phyloP scores from a whole-genome alignment of 1,140 invertebrate species.

The Stegodyphus dumicola region DNA sequence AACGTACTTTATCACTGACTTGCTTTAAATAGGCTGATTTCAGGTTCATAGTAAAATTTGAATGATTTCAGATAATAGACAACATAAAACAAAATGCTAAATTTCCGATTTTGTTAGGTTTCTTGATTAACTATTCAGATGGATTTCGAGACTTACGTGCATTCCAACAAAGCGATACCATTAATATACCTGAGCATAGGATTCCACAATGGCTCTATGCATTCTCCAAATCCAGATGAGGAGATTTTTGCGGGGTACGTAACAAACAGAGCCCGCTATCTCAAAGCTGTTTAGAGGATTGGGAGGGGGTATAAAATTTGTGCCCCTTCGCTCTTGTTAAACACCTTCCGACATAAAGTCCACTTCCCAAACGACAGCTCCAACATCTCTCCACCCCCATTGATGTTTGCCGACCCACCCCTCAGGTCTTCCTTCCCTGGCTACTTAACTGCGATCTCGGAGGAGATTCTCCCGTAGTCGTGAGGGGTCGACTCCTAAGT shows the following conservation, averaged over 20 bases:
- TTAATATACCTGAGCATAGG: too few relatives aligned
- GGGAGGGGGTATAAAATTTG: neutral
- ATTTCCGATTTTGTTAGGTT: too few relatives aligned
- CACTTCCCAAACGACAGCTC: slow-evolving; percentile 58
- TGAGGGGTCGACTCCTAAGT: slow-evolving; percentile 5
- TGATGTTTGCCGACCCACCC: slow-evolving; percentile 49
- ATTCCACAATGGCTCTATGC: too few relatives aligned
- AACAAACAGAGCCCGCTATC: neutral
- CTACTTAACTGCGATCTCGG: slow-evolving; percentile 57
- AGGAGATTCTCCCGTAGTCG: slow-evolving; percentile 27
- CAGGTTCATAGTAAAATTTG: too few relatives aligned
- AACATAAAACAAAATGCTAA: too few relatives aligned
- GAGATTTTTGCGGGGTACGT: neutral
- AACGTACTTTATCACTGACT: too few relatives aligned
- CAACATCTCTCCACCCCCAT: slow-evolving; percentile 31
- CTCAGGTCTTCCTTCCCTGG: slow-evolving; percentile 18
- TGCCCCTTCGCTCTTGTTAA: slow-evolving; percentile 44
- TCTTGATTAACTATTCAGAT: too few relatives aligned
- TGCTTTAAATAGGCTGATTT: too few relatives aligned
- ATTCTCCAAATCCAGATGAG: too few relatives aligned
- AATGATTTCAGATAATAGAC: too few relatives aligned
- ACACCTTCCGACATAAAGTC: slow-evolving; percentile 61
- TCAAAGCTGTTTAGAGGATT: neutral
- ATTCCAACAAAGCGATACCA: too few relatives aligned
- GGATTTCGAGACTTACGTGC: too few relatives aligned